phyloP scores from a whole-genome alignment of 2,113 vertebrate species.

The Penelope pileata region DNA sequence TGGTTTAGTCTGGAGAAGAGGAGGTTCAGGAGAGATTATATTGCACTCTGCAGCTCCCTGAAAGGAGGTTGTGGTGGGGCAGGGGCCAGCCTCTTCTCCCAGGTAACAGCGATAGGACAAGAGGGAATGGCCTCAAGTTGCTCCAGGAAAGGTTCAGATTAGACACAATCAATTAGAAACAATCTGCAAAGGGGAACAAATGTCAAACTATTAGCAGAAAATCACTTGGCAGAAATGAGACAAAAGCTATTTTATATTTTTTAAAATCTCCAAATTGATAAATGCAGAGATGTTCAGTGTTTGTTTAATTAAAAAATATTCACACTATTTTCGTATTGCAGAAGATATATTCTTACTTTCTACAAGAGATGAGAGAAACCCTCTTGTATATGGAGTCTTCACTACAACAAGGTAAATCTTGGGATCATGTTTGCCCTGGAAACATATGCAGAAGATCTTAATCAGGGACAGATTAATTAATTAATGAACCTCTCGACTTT shows the following conservation, averaged over 20 bases:
- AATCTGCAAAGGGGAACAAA: neutral
- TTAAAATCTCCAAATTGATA: neutral
- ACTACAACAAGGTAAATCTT: conserved; percentile 91
- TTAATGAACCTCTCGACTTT: neutral
- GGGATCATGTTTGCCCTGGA: neutral
- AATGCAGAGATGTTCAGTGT: neutral
- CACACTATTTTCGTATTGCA: conserved; percentile 62
- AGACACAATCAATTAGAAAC: neutral
- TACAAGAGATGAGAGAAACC: conserved; percentile 93
- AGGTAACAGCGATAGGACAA: too few species aligned
- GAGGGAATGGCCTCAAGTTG: too few species aligned
- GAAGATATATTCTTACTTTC: conserved; percentile 94
- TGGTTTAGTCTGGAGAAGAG: too few species aligned
- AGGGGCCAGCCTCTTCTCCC: too few species aligned
- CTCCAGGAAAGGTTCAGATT: too few species aligned
- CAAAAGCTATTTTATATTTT: neutral
- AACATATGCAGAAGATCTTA: neutral
- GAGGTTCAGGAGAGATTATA: too few species aligned
- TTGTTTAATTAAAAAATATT: neutral
- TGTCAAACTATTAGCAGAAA: neutral
- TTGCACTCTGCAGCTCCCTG: too few species aligned
- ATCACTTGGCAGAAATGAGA: neutral
- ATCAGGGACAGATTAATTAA: neutral
- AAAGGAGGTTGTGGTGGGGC: too few species aligned
- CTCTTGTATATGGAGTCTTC: conserved; percentile 92